Conservation (phyloP, 2,797 vertebrate species). For the Alcedo atthis region DNA sequence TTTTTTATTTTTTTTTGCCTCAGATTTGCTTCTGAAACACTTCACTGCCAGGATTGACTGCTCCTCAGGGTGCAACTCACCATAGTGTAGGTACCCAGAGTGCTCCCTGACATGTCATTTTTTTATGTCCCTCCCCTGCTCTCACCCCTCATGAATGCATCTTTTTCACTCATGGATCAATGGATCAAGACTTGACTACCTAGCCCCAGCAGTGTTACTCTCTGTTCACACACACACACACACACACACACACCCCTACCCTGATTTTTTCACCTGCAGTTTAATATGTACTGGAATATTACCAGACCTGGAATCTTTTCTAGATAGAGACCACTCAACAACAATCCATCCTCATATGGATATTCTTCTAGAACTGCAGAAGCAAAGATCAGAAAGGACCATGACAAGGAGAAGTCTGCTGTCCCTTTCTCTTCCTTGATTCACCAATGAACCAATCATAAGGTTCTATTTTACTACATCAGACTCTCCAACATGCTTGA, state of each 20-base stretch:
- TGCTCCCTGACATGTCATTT: background rate
- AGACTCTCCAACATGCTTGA: background rate
- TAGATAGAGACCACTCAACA: background rate
- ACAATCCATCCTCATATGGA: no score
- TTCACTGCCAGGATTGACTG: background rate
- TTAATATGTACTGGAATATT: background rate
- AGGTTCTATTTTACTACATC: background rate
- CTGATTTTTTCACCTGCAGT: background rate
- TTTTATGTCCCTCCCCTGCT: background rate
- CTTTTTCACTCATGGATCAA: background rate
- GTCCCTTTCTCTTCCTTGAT: background rate
- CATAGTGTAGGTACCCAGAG: background rate
- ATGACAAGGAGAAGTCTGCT: background rate
- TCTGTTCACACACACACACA: background rate
- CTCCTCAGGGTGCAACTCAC: background rate
- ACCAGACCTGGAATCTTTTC: background rate
- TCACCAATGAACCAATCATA: background rate
- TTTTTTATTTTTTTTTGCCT: background rate
- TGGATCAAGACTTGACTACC: background rate
- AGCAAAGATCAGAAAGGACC: no score
- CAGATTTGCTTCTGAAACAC: background rate
- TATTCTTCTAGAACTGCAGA: no score
- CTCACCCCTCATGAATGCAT: accelerated
- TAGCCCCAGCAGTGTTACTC: background rate
- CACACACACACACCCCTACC: no score